Evolutionary conservation across 2,113 vertebrate species (phyloP), one percentile per base, ranked within the genome.

Genomic region (Callipepla squamata): DNA sequence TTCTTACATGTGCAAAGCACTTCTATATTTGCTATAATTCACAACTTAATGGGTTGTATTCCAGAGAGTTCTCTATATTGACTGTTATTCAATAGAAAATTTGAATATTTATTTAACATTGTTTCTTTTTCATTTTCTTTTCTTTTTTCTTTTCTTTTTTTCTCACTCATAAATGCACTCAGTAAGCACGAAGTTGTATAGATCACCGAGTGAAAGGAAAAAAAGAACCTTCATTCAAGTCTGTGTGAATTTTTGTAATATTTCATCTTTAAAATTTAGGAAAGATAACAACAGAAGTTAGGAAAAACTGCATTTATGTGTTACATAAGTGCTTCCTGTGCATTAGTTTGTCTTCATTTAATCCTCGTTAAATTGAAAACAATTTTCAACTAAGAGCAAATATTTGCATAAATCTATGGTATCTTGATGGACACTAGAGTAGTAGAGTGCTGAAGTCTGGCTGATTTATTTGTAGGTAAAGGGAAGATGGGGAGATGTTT

Each of bases 321-420:
- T 53, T 45, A 36, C 18, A 70, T 36, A 22, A 6, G 8, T 2
- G 74, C 80, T 69, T 12, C 1, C 11, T 69, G 23, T 38, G 14
- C 1, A 8, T 61, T 36, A 15, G 3, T 69, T 80, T 34, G 1
- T 6, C 51, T 80, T 80, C 9, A 6, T 66, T 77, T 57, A 7
- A 34, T 38, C 70, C n/a, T 70, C 23, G 21, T 8, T 40, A 62
- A 87, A n/a, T 9, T 51, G 5, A 62, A 38, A 47, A 73, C 34
- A 14, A 34, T 8, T 12, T 34, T 36, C 14, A 11, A 30, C 36
- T 30, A 9, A 48, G 7, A 70, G 13, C 14, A 92, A 45, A n/a
- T 5, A 84, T 21, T 4, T 74, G 3, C 1, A 7, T 65, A 89
- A 83, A 59, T 42, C 17, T 0, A 21, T 13, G 4, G 3, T 44